Conservation (phyloP, 2,113 vertebrate genomes). For the Chrysochloris asiatica region DNA sequence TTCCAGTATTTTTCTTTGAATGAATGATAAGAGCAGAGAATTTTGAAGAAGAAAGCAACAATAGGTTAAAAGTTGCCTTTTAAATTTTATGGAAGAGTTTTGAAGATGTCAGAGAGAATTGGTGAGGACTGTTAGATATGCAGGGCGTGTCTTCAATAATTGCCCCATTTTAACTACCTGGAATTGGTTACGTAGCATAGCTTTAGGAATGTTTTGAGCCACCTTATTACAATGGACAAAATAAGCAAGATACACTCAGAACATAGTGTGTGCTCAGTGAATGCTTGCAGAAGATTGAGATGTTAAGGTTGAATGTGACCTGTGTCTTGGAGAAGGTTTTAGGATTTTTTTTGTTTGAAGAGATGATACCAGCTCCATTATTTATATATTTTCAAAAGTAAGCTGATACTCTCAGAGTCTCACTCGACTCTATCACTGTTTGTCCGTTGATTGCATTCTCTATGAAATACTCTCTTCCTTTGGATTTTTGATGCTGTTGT, state of each 20-base stretch:
- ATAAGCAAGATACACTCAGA: background rate
- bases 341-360: background rate
- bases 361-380: background rate
- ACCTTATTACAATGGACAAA: background rate
- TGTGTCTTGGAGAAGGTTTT: background rate
- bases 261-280: background rate
- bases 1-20: background rate
- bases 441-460: background rate
- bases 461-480: background rate
- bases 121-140: background rate
- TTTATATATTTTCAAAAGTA: background rate
- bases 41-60: background rate
- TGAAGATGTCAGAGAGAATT: background rate
- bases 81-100: slow-evolving; percentile 14
- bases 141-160: background rate
- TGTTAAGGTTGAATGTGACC: background rate
- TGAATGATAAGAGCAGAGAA: background rate
- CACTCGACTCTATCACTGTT: background rate
- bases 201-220: background rate
- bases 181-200: background rate
- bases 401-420: background rate
- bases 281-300: background rate
- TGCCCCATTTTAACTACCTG: background rate
- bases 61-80: background rate
- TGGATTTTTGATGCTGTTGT: background rate